phyloP scores from a whole-genome alignment of 2,888 invertebrate species.

The Ophion ellenae region DNA sequence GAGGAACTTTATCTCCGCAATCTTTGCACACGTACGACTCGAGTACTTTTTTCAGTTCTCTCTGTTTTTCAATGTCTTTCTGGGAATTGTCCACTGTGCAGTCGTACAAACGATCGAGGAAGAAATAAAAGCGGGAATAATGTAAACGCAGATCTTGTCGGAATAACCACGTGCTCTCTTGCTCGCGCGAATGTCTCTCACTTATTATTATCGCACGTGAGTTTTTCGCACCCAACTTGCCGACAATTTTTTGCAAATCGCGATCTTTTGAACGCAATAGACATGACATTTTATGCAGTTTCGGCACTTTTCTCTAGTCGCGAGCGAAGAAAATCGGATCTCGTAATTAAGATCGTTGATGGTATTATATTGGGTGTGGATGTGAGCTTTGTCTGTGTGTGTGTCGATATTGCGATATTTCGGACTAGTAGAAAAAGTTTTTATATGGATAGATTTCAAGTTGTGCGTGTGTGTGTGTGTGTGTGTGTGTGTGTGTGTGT shows the following conservation, averaged over 20 bases:
- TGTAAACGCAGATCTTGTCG: neutral
- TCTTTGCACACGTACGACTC: neutral
- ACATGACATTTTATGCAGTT: neutral
- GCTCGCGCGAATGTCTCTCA: neutral
- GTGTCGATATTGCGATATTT: no score
- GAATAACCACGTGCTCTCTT: neutral
- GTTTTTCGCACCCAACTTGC: neutral
- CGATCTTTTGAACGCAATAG: neutral
- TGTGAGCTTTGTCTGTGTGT: no score
- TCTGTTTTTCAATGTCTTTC: neutral
- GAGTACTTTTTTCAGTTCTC: neutral
- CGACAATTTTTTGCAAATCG: neutral
- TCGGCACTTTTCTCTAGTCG: slow-evolving; percentile 3
- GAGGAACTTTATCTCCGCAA: neutral
- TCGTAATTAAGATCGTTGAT: no score
- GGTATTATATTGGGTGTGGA: no score
- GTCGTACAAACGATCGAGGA: neutral
- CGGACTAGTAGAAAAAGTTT: no score
- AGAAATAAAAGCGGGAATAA: neutral
- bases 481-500: no score
- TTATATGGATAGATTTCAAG: no score
- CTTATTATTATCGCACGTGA: neutral
- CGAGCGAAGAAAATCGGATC: neutral
- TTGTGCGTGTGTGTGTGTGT: no score
- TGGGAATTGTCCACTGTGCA: neutral